Evolutionary conservation across 2,888 invertebrate genomes (phyloP), one percentile per base, ranked within the genome.

Genomic region (Sclerodermus sp.): DNA sequence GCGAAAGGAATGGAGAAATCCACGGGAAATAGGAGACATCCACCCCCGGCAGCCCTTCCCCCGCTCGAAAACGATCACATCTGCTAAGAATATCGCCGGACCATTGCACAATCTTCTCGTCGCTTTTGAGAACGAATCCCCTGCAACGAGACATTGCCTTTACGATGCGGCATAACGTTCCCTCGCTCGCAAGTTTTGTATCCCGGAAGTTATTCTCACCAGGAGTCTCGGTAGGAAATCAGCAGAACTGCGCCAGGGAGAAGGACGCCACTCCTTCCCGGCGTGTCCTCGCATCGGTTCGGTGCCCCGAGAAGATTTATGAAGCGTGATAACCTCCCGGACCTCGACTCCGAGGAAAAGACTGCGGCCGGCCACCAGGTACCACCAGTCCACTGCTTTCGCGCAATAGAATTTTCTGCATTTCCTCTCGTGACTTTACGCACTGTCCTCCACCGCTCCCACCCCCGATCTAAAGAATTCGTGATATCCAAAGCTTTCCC

Each of bases 281-380:
- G n/a, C n/a, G 34, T 12, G 34, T 34, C 13, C 34, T 47, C 49
- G 39, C 61, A 57, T 60, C 58, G 61, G 49, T 42, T 53, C 58
- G 52, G 47, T 57, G 57, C 50, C 52, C 49, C 44, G 29, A 6
- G 37, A 39, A 60, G 62, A 64, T 64, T 64, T 64, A 64, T 64
- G 63, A 58, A 60, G 49, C 57, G 53, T 53, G 63, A 64, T 64
- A 64, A 62, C 53, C 51, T 8, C 47, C 36, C 40, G 34, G 12
- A 34, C 34, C 13, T 46, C 45, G 45, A 37, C 49, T 34, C 44
- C 53, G 23, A 50, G 18, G 45, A 23, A 50, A 18, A 39, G 40
- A 53, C 38, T n/a, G 44, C 53, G 40, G 37, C 47, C 18, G 51
- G 45, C 47, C 39, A 42, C 42, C 23, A n/a, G n/a, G n/a, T n/a